Conservation (phyloP, 2,113 vertebrate species). For the Anoura caudifer region DNA sequence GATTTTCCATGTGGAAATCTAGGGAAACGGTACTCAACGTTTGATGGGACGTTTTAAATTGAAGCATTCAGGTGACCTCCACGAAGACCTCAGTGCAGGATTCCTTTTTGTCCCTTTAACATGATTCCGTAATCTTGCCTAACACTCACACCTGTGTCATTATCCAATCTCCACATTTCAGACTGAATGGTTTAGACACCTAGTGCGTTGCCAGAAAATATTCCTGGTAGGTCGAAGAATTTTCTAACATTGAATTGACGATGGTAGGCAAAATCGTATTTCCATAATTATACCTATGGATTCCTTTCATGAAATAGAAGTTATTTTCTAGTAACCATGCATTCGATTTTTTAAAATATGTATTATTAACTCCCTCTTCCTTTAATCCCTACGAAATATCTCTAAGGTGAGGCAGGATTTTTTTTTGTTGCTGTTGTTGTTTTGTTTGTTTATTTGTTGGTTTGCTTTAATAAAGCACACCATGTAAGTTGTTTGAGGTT, state of each 20-base stretch:
- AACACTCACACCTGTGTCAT: background rate
- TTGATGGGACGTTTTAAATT: background rate
- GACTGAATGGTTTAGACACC: background rate
- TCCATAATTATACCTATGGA: background rate
- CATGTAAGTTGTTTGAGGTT: slow-evolving; percentile 74
- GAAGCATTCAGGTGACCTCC: background rate
- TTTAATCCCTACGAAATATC: slow-evolving; percentile 77
- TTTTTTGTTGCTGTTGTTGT: background rate
- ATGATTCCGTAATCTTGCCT: background rate
- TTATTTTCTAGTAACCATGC: slow-evolving; percentile 76
- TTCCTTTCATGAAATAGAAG: slow-evolving; percentile 74
- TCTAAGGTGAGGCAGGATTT: slow-evolving; percentile 71
- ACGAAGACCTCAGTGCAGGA: background rate
- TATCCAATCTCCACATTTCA: background rate
- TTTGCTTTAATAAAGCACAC: slow-evolving; percentile 66
- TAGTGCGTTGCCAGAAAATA: background rate
- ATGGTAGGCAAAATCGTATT: background rate
- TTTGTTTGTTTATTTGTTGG: background rate
- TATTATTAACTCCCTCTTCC: slow-evolving; percentile 76
- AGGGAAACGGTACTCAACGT: background rate
- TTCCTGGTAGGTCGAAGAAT: background rate
- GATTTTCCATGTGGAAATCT: background rate
- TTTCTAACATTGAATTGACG: background rate
- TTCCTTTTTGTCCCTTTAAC: background rate
- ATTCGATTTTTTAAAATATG: slow-evolving; percentile 75